Percentiles rank a stretch among this genome's conserved stretches.
Conservation (phyloP, 2,797 vertebrate genomes). For the Danio choprae region DNA sequence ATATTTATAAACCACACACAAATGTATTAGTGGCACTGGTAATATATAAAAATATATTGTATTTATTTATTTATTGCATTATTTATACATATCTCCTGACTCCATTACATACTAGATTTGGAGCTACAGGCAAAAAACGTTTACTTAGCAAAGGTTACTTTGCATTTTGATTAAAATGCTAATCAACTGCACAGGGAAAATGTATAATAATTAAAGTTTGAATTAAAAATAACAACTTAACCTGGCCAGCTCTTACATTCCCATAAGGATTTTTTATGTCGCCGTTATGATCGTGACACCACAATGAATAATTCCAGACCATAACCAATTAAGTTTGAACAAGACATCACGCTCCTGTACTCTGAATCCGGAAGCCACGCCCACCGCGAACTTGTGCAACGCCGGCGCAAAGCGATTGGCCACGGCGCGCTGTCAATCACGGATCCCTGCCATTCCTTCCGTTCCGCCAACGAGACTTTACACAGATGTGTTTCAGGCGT, state of each 20-base stretch:
- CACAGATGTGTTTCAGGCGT: slow-evolving; percentile 71
- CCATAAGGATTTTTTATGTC: neutral
- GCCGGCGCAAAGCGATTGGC: slow-evolving; percentile 65
- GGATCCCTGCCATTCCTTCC: slow-evolving; percentile 67
- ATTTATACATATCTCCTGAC: too few relatives aligned
- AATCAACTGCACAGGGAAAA: neutral
- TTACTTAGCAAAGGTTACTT: neutral
- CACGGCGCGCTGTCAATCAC: slow-evolving; percentile 68
- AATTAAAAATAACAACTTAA: neutral
- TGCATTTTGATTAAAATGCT: neutral
- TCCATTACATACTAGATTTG: too few relatives aligned
- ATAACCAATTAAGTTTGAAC: slow-evolving; percentile 51
- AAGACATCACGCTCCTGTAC: slow-evolving; percentile 40
- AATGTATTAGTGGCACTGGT: too few relatives aligned
- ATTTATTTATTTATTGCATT: too few relatives aligned
- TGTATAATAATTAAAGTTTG: neutral
- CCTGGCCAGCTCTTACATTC: neutral
- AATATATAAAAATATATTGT: too few relatives aligned
- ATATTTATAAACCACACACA: too few relatives aligned
- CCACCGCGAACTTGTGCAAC: slow-evolving; percentile 49
- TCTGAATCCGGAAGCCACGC: slow-evolving; percentile 62
- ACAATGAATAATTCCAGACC: neutral
- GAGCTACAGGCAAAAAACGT: too few relatives aligned
- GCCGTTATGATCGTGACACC: neutral
- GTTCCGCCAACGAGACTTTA: slow-evolving; percentile 60